Conservation (phyloP, 2,797 vertebrate genomes). For the Rhinophrynus dorsalis region DNA sequence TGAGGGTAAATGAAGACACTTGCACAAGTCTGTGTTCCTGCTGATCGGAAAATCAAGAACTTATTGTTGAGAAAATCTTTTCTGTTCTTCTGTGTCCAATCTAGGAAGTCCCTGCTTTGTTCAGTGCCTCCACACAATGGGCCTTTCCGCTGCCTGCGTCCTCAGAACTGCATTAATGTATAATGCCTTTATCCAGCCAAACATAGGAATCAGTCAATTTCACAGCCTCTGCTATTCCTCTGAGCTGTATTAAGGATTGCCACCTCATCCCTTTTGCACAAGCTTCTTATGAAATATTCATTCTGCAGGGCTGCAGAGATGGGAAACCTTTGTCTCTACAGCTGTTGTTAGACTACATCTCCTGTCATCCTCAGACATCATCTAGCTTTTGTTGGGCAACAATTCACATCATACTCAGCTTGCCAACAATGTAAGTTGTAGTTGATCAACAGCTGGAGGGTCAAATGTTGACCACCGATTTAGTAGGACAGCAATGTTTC, state of each 20-base stretch:
- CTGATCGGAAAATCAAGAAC: slow-evolving; percentile 13
- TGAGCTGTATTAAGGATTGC: not conserved
- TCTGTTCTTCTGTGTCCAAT: not conserved
- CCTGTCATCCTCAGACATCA: too few species aligned
- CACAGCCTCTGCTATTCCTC: not conserved
- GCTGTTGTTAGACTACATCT: too few species aligned
- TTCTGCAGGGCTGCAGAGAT: too few species aligned
- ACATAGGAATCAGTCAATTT: slow-evolving; percentile 2
- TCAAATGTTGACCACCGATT: too few species aligned
- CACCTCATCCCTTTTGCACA: too few species aligned
- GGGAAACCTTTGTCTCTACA: too few species aligned
- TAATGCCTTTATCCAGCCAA: slow-evolving; percentile 16
- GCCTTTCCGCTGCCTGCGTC: slow-evolving; percentile 3
- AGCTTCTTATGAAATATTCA: too few species aligned
- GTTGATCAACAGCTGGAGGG: too few species aligned
- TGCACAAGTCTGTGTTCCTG: not conserved
- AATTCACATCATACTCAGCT: too few species aligned
- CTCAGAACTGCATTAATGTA: not conserved
- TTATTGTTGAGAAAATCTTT: slow-evolving; percentile 9
- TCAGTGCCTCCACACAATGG: slow-evolving; percentile 11
- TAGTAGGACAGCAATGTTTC: too few species aligned
- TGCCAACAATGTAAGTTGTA: too few species aligned
- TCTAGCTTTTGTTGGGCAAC: too few species aligned
- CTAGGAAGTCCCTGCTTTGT: slow-evolving; percentile 11
- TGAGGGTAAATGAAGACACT: not conserved